Conservation (phyloP, 30 jellyfish, hydroid and myxozoan species). For the Turritopsis dohrnii region DNA sequence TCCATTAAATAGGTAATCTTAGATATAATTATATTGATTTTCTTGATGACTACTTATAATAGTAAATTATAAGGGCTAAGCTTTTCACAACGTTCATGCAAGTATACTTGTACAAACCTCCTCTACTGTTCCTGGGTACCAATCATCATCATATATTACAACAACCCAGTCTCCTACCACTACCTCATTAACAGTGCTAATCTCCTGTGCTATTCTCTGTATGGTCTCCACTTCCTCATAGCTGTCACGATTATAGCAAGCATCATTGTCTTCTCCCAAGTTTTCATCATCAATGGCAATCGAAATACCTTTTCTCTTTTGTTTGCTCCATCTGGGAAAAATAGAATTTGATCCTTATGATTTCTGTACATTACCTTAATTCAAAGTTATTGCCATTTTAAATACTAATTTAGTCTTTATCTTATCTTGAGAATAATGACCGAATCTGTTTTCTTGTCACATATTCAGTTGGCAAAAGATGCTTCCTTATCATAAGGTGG, state of each 20-base stretch:
- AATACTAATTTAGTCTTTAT: background rate
- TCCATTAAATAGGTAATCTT: background rate
- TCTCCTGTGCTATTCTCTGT: background rate
- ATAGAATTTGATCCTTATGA: background rate
- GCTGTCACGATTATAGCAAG: background rate
- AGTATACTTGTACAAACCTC: background rate
- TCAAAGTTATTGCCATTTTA: background rate
- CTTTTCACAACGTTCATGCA: background rate
- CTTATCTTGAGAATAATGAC: constrained; percentile 7
- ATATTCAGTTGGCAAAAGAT: background rate
- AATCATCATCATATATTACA: background rate
- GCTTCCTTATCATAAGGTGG: background rate
- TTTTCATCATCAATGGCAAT: background rate
- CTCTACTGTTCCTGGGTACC: constrained; percentile 13
- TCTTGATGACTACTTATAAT: background rate
- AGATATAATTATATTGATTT: background rate
- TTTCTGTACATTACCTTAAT: background rate
- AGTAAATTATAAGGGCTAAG: background rate
- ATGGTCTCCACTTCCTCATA: background rate
- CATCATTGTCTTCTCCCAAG: background rate
- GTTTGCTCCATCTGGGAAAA: background rate
- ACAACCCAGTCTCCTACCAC: background rate
- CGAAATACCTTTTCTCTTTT: background rate
- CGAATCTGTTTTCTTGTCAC: background rate
- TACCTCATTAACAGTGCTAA: background rate